These are phyloP conservation scores for Dorcus hopei DNA, from an alignment of 2,888 invertebrate genomes.

Conservation along the genomic window DNA sequence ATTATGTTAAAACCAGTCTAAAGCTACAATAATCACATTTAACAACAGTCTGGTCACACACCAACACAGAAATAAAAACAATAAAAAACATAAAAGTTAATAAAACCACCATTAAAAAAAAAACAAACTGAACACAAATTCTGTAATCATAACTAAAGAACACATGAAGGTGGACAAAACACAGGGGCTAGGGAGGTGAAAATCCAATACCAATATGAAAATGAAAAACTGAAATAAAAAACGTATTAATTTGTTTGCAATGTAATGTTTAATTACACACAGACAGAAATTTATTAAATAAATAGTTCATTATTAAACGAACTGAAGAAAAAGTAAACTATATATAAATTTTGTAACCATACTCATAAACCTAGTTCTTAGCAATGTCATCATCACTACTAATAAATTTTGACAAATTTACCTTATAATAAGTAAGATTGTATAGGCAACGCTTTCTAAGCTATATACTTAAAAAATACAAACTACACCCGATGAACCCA, in stretches of 20 bases:
- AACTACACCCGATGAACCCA: constrained; percentile 8
- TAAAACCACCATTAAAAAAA: constrained; percentile 12
- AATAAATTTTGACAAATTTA: no score
- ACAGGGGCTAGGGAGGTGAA: constrained; percentile 4
- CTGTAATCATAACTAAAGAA: constrained; percentile 15
- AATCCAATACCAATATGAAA: constrained; percentile 18
- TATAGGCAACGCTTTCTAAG: constrained; percentile 14
- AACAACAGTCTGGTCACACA: constrained; percentile 16
- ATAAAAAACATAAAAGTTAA: constrained; percentile 12
- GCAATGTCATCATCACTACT: constrained; percentile 22
- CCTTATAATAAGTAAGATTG: not conserved
- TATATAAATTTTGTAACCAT: constrained; percentile 16
- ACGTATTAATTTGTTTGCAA: constrained; percentile 18
- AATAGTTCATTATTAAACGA: constrained; percentile 6
- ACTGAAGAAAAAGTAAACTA: constrained; percentile 16
- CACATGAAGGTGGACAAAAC: constrained; percentile 4
- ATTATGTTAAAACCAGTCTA: constrained; percentile 24
- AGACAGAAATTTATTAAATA: not conserved
- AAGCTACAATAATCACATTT: constrained; percentile 25
- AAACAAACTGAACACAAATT: constrained; percentile 14
- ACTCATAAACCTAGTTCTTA: constrained; percentile 23
- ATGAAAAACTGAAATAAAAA: constrained; percentile 18
- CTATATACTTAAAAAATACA: constrained; percentile 8
- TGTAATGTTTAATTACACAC: constrained; percentile 18
- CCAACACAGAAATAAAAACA: constrained; percentile 15